Evolutionary conservation across 2,113 vertebrate genomes (phyloP).

Genomic region (Muntiacus reevesi): DNA sequence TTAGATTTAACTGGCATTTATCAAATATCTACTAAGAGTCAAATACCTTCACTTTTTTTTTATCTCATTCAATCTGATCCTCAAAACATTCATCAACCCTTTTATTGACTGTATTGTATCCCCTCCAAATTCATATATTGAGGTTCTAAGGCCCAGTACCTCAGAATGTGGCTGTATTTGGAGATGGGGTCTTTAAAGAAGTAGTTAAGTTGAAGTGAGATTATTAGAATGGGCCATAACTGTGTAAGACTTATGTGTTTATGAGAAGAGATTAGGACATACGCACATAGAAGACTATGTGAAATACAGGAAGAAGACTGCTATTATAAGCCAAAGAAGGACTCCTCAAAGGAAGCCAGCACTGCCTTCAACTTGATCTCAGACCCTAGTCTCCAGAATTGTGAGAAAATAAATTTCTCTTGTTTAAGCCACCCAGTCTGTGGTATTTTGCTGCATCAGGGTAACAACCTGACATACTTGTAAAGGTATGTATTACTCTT

Average conservation of each 20-base stretch:
- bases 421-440: neutral
- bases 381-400: neutral
- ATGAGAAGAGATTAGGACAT: neutral
- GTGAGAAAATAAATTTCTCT: neutral
- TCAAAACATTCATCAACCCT: neutral
- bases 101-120: neutral
- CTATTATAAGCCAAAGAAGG: neutral
- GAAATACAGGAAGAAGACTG: neutral
- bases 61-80: neutral
- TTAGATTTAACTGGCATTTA: neutral
- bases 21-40: neutral
- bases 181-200: neutral
- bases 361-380: neutral
- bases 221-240: neutral
- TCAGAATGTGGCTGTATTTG: neutral
- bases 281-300: neutral
- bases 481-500: neutral
- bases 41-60: constrained; percentile 2
- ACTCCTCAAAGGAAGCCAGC: neutral
- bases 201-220: neutral
- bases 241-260: neutral
- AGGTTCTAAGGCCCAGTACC: neutral
- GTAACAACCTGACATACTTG: neutral
- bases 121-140: neutral
- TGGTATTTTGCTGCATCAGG: neutral